Evolutionary conservation across 1,140 invertebrate species (phyloP).

Genomic region (Leguminivora glycinivorella): DNA sequence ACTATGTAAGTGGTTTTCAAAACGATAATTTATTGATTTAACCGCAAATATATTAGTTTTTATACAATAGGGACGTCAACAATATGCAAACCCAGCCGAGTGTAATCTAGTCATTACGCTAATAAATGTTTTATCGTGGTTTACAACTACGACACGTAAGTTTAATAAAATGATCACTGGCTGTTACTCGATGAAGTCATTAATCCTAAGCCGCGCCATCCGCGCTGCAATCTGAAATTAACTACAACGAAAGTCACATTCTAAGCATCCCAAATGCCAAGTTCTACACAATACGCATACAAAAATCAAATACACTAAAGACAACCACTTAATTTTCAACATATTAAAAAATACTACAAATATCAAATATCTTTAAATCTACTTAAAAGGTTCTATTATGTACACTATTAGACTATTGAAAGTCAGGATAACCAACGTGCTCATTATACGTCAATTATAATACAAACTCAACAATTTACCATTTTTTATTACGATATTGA

Average conservation of each 20-base stretch:
- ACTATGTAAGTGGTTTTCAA: slow-evolving; percentile 51
- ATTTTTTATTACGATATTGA: slow-evolving; percentile 31
- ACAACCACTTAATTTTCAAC: slow-evolving; percentile 62
- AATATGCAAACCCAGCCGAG: slow-evolving; percentile 74
- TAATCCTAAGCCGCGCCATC: slow-evolving; percentile 36
- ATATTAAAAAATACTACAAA: slow-evolving; percentile 70
- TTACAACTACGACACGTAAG: slow-evolving; percentile 33
- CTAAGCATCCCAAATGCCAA: slow-evolving; percentile 50
- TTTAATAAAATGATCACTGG: slow-evolving; percentile 40
- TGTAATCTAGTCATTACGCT: slow-evolving; percentile 36
- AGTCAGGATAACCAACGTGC: slow-evolving; percentile 70
- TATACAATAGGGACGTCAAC: slow-evolving; percentile 74
- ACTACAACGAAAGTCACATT: slow-evolving; percentile 38
- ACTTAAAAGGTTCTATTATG: slow-evolving; percentile 64
- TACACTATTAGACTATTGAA: slow-evolving; percentile 59
- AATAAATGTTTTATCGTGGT: slow-evolving; percentile 30
- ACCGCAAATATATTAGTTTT: slow-evolving; percentile 78
- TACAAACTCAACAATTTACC: slow-evolving; percentile 39
- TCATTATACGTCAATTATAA: slow-evolving; percentile 63
- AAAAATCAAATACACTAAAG: slow-evolving; percentile 53
- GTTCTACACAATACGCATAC: slow-evolving; percentile 65
- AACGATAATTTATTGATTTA: slow-evolving; percentile 78
- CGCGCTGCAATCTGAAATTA: slow-evolving; percentile 36
- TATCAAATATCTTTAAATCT: slow-evolving; percentile 63
- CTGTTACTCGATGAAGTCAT: slow-evolving; percentile 43